These are phyloP conservation scores for Potorous gilbertii DNA, from an alignment of 2,797 vertebrate genomes.

Conservation along the genomic window DNA sequence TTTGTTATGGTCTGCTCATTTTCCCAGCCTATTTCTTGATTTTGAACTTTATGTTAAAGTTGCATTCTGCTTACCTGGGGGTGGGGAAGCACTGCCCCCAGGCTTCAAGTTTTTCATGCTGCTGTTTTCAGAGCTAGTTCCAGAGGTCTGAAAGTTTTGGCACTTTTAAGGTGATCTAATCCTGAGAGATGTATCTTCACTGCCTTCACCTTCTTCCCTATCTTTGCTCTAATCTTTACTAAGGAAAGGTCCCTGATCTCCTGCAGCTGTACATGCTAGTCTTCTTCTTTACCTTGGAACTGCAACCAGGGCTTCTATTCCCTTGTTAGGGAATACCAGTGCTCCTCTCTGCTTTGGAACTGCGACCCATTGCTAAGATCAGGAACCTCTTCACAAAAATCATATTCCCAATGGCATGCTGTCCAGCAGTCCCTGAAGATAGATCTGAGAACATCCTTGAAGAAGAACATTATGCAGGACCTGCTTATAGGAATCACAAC, in stretches of 20 bases:
- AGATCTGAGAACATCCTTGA: not conserved
- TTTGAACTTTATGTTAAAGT: not conserved
- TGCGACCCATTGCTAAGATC: not conserved
- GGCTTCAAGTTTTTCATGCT: not conserved
- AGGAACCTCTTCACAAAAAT: not conserved
- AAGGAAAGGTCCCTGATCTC: not conserved
- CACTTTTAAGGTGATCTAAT: not conserved
- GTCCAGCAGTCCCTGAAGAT: not conserved
- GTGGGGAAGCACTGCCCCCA: not conserved
- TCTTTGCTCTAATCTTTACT: not conserved
- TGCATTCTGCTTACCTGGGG: not conserved
- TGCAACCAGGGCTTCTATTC: not conserved
- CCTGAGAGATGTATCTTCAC: not conserved
- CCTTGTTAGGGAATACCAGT: not conserved
- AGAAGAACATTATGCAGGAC: not conserved
- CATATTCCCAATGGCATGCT: not conserved
- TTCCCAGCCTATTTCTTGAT: not conserved
- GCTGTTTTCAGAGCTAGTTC: not conserved
- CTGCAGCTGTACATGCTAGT: too few relatives aligned
- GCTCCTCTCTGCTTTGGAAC: not conserved
- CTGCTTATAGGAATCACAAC: not conserved
- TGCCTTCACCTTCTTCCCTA: not conserved
- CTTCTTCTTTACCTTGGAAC: not conserved
- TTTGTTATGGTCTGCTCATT: not conserved
- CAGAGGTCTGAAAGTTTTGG: not conserved